Conservation (phyloP, 2,113 vertebrate genomes). For the Neotoma lepida region DNA sequence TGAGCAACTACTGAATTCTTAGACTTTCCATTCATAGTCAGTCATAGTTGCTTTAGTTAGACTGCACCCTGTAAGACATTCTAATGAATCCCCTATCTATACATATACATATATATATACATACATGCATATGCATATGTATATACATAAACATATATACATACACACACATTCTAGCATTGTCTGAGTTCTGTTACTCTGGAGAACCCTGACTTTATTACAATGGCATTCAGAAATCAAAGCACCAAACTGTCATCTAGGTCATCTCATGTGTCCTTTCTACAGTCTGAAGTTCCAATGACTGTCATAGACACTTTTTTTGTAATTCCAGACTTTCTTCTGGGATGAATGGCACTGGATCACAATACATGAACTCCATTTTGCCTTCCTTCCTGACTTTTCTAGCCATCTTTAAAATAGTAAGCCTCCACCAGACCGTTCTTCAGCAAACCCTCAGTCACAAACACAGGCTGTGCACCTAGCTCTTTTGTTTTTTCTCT, state of each 20-base stretch:
- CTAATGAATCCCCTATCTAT: neutral
- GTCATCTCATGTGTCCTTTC: neutral
- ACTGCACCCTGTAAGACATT: neutral
- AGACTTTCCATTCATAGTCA: neutral
- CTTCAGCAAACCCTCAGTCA: neutral
- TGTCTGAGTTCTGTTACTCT: neutral
- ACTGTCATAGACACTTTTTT: neutral
- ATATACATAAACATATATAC: fast-evolving
- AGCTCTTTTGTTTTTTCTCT: neutral
- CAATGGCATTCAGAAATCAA: conserved; percentile 1
- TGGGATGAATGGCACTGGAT: neutral
- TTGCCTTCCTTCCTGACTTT: neutral
- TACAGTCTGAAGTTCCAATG: neutral
- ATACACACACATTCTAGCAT: neutral
- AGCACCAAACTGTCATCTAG: neutral
- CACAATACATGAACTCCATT: neutral
- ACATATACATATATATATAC: no score
- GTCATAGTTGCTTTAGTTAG: neutral
- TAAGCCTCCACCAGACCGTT: neutral
- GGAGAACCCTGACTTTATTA: neutral
- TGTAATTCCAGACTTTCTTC: neutral
- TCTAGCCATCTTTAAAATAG: neutral
- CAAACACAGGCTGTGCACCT: neutral
- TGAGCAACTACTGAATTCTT: neutral
- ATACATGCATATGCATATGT: neutral